Base-by-base conservation (phyloP, 2,113 vertebrate species). In the Hystrix cristata region DNA sequence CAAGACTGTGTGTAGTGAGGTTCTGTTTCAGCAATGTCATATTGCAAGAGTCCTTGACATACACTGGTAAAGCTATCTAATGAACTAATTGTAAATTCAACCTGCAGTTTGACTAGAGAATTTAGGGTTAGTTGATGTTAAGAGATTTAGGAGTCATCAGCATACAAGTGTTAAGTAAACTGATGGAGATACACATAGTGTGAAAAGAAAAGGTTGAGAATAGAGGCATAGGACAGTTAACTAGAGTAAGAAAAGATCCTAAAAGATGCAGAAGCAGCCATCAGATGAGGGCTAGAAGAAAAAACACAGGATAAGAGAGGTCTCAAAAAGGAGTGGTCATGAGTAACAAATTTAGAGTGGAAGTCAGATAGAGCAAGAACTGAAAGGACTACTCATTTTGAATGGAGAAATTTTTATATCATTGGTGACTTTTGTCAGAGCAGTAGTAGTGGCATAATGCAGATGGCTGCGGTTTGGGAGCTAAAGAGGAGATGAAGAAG, bases 11-110 rank as follows among this genome's bases (percentile, higher is more conserved):
- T 60, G 84, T 60, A 92, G 88, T n/a, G 43, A 96, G 29, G 82
- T 91, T 85, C n/a, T 76, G 25, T 76, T 91, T 96, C 69, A 80
- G 43, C 62, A 48, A 87, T 83, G 31, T 62, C 80, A 69, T 72
- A 80, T 76, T 71, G 82, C 80, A 87, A n/a, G 19, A 90, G 27
- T 94, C 51, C 96, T 94, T 83, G 83, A 59, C 34, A 79, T 71
- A 93, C 21, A 13, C 23, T 71, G 29, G 79, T 53, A 48, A 95
- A 87, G 76, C 21, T 64, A 65, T 53, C 23, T 82, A 92, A 91
- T 69, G 67, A 92, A 53, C 3, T 62, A 43, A 31, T 34, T 74
- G 38, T 85, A 93, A 84, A 83, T 71, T 53, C 48, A 80, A n/a
- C 21, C 53, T 85, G 7, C 14, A 67, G n/a, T 55, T 91, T 96